Percentiles rank a stretch among this genome's conserved stretches.
These are phyloP conservation scores for Tanypteryx hageni DNA, from an alignment of 2,888 invertebrate genomes.

Conservation along the genomic window DNA sequence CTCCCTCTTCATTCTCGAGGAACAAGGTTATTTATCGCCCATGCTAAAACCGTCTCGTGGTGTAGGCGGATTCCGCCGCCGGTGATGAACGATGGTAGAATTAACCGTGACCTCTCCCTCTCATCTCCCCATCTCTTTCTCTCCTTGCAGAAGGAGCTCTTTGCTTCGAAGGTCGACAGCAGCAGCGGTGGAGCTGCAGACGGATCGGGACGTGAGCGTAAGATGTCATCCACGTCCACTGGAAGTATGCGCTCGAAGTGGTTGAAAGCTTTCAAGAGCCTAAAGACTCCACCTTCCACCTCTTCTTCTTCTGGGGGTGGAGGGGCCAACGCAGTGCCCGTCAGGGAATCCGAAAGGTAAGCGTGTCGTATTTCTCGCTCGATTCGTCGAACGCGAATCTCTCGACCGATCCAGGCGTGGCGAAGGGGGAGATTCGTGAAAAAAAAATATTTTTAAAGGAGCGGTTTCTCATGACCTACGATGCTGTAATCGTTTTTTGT, in stretches of 20 bases:
- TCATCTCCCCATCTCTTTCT: slow-evolving; percentile 69
- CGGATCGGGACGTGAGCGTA: slow-evolving; percentile 83
- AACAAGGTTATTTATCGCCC: background rate
- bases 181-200: slow-evolving; percentile 74
- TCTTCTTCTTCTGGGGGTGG: slow-evolving; percentile 75
- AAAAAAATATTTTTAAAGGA: background rate
- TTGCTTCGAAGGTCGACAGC: slow-evolving; percentile 84
- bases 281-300: slow-evolving; percentile 84
- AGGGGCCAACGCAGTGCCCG: slow-evolving; percentile 75
- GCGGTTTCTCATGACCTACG: too few species aligned
- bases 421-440: background rate
- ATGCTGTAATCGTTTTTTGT: too few species aligned
- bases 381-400: background rate
- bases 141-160: slow-evolving; percentile 87
- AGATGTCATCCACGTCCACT: slow-evolving; percentile 90
- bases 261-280: slow-evolving; percentile 96
- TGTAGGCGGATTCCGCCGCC: background rate
- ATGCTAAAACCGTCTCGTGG: slow-evolving; percentile 6
- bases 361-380: slow-evolving; percentile 70
- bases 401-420: background rate
- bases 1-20: background rate
- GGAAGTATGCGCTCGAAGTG: slow-evolving; percentile 97
- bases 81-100: background rate
- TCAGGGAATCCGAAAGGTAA: slow-evolving; percentile 81
- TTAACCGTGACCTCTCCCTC: background rate